Percentiles rank a stretch among this genome's conserved stretches.
Evolutionary conservation across 2,797 vertebrate species (phyloP).

Genomic region (Iguana delicatissima): DNA sequence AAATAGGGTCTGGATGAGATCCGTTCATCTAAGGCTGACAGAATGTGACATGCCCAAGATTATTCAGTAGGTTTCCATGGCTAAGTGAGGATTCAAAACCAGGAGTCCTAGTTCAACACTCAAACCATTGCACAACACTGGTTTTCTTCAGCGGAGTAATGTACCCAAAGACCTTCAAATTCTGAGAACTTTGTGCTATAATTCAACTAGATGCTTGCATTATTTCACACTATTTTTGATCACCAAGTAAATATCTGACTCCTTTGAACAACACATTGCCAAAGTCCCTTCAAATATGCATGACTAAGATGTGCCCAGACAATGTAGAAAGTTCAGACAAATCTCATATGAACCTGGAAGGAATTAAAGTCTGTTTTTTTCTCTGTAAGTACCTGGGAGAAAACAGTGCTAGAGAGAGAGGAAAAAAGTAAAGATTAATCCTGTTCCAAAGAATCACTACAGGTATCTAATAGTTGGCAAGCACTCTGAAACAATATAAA

Average conservation of each 20-base stretch:
- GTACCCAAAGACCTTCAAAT: background rate
- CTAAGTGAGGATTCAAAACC: too few species aligned
- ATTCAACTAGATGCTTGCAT: slow-evolving; percentile 45
- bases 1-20: background rate
- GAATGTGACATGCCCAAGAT: too few species aligned
- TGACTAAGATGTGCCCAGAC: slow-evolving; percentile 36
- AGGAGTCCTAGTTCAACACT: too few species aligned
- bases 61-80: too few species aligned
- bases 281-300: slow-evolving; percentile 31
- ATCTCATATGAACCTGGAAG: slow-evolving; percentile 47
- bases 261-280: slow-evolving; percentile 25
- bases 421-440: slow-evolving; percentile 56
- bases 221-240: slow-evolving; percentile 22
- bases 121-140: too few species aligned
- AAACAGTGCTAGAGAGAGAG: background rate
- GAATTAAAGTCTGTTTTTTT: slow-evolving; percentile 16
- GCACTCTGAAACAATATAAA: slow-evolving; percentile 39
- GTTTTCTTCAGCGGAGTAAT: too few species aligned
- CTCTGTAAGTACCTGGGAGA: slow-evolving; percentile 45
- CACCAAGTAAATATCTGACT: slow-evolving; percentile 30
- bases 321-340: slow-evolving; percentile 56
- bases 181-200: slow-evolving; percentile 54
- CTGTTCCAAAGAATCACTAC: slow-evolving; percentile 32
- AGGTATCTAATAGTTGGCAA: slow-evolving; percentile 48
- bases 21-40: too few species aligned